phyloP scores from a whole-genome alignment of 2,888 invertebrate genomes.

The Tenthredo distinguenda region DNA sequence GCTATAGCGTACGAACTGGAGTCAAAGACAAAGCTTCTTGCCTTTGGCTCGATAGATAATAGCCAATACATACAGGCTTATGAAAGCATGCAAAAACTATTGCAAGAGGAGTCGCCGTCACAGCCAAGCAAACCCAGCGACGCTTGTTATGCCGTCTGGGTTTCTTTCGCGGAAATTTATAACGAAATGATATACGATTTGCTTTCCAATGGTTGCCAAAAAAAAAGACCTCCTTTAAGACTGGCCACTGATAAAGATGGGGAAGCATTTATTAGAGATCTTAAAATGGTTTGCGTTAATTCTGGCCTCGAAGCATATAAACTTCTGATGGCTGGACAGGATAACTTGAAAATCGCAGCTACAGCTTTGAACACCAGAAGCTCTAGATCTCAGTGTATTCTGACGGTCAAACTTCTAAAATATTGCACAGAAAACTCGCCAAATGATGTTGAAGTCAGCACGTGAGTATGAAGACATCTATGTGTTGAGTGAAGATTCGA shows the following conservation, averaged over 20 bases:
- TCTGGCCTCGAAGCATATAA: slow-evolving; percentile 92
- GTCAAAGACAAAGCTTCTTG: slow-evolving; percentile 69
- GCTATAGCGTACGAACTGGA: slow-evolving; percentile 69
- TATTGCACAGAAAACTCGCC: slow-evolving; percentile 73
- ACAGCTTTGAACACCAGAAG: slow-evolving; percentile 92
- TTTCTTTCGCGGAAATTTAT: slow-evolving; percentile 95
- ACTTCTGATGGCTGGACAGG: slow-evolving; percentile 89
- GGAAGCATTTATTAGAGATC: slow-evolving; percentile 71
- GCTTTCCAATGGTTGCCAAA: slow-evolving; percentile 79
- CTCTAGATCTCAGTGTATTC: slow-evolving; percentile 95
- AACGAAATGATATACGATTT: slow-evolving; percentile 94
- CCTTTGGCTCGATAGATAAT: slow-evolving; percentile 69
- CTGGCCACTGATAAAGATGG: slow-evolving; percentile 69
- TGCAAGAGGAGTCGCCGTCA: slow-evolving; percentile 69
- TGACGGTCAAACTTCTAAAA: slow-evolving; percentile 90
- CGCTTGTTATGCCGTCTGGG: slow-evolving; percentile 83
- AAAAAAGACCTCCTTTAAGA: slow-evolving; percentile 69
- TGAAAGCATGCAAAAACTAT: slow-evolving; percentile 71
- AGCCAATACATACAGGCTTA: slow-evolving; percentile 69
- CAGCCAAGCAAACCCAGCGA: slow-evolving; percentile 63
- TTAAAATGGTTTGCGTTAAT: slow-evolving; percentile 82
- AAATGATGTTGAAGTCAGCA: slow-evolving; percentile 71
- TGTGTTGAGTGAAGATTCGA: background rate
- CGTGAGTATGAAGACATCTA: slow-evolving; percentile 62
- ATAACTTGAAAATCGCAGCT: slow-evolving; percentile 89